Conservation (phyloP, 2,888 invertebrate genomes). For the Scelioninae gen. 1 region DNA sequence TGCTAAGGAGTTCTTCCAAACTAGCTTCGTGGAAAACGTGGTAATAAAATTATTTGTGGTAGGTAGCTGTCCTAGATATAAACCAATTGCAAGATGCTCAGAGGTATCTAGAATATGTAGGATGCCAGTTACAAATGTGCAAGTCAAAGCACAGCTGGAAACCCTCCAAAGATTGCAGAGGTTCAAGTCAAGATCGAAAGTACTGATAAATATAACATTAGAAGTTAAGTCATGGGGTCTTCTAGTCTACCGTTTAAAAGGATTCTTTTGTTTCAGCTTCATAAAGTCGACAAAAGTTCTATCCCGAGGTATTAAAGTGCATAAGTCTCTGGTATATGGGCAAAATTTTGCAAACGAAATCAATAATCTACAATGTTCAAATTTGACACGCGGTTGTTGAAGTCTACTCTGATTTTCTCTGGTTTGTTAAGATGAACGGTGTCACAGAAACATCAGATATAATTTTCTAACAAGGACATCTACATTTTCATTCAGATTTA, state of each 20-base stretch:
- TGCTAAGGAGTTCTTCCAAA: background rate
- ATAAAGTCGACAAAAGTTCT: background rate
- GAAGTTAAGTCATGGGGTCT: background rate
- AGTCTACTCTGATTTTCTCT: no score
- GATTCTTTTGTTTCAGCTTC: background rate
- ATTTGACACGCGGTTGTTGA: no score
- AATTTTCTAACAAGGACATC: no score
- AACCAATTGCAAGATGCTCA: background rate
- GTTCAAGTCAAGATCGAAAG: background rate
- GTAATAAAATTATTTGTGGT: background rate
- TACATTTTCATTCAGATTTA: no score
- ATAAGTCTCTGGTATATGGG: no score
- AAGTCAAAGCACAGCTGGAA: background rate
- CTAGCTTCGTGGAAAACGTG: background rate
- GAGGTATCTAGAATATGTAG: no score
- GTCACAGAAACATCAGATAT: no score
- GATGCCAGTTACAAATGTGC: background rate
- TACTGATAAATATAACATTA: background rate
- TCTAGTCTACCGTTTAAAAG: background rate
- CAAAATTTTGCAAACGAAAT: no score
- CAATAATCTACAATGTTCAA: no score
- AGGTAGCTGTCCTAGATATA: background rate
- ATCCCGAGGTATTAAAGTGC: no score
- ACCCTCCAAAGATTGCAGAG: background rate
- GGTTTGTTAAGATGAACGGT: no score